These are phyloP conservation scores for Eupleurogrammus muticus DNA, from an alignment of 2,797 vertebrate genomes.

Conservation along the genomic window DNA sequence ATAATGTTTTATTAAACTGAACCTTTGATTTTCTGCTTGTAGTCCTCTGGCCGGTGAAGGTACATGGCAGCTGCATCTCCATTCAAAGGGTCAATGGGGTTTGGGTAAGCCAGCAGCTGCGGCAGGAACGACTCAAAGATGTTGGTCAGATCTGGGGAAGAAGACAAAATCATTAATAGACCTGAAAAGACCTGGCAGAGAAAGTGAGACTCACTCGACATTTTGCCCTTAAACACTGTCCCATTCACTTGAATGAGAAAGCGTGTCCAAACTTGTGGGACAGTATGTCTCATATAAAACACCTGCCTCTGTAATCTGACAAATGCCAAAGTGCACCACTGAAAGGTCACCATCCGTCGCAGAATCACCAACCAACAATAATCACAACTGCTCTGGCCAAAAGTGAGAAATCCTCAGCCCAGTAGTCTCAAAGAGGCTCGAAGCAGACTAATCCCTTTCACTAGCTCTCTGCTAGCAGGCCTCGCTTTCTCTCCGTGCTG, in stretches of 20 bases:
- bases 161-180: slow-evolving; percentile 52
- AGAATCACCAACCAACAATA: background rate
- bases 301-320: slow-evolving; percentile 76
- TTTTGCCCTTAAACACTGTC: background rate
- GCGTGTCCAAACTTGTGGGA: background rate
- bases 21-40: slow-evolving; percentile 99
- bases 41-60: slow-evolving; percentile 98
- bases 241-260: background rate
- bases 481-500: slow-evolving; percentile 32
- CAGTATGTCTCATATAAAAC: background rate
- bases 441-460: slow-evolving; percentile 49
- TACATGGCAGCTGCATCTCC: slow-evolving; percentile 99
- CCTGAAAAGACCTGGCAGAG: background rate
- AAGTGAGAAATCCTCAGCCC: slow-evolving; percentile 23
- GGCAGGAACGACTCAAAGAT: slow-evolving; percentile 99
- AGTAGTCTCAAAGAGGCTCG: background rate
- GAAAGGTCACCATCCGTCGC: slow-evolving; percentile 10
- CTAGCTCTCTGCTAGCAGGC: slow-evolving; percentile 44
- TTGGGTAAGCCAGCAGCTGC: slow-evolving; percentile 97
- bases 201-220: background rate
- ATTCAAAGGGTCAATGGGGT: slow-evolving; percentile 97
- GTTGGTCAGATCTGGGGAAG: slow-evolving; percentile 91
- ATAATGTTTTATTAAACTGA: background rate
- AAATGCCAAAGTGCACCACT: background rate
- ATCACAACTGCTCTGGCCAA: background rate